Percentiles rank a stretch among this genome's conserved stretches.
phyloP scores from a whole-genome alignment of 2,797 vertebrate species.

The Malacoctenus gilli region DNA sequence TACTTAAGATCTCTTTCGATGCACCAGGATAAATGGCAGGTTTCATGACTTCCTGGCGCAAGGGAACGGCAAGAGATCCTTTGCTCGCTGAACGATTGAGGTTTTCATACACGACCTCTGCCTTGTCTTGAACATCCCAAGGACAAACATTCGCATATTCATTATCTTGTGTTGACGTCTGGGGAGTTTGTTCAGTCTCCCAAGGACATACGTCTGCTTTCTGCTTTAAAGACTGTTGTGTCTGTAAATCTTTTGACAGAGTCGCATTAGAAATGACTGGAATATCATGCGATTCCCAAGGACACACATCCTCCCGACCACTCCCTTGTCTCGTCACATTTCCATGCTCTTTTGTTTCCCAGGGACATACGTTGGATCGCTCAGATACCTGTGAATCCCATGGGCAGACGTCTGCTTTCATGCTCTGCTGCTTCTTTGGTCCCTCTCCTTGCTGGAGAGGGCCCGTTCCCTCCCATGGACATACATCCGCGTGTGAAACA shows the following conservation, averaged over 20 bases:
- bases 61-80: conserved; percentile 37
- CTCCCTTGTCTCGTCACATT: conserved; percentile 38
- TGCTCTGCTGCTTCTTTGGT: conserved; percentile 57
- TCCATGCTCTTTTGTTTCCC: conserved; percentile 58
- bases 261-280: conserved; percentile 30
- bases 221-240: conserved; percentile 40
- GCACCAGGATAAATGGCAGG: conserved; percentile 41
- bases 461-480: conserved; percentile 71
- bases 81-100: conserved; percentile 42
- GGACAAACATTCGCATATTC: conserved; percentile 57
- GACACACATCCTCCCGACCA: conserved; percentile 52
- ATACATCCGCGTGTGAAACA: conserved; percentile 62
- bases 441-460: conserved; percentile 51
- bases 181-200: conserved; percentile 56
- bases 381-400: conserved; percentile 43
- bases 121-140: conserved; percentile 62
- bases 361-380: conserved; percentile 69
- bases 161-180: conserved; percentile 60
- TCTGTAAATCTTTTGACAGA: conserved; percentile 33
- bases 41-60: conserved; percentile 44
- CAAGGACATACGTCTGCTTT: conserved; percentile 68
- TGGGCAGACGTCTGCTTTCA: conserved; percentile 60
- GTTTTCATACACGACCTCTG: conserved; percentile 73
- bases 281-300: conserved; percentile 63
- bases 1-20: conserved; percentile 11